Base-by-base conservation (phyloP, 2,888 invertebrate genomes). In the Melinopterus prodromus region DNA sequence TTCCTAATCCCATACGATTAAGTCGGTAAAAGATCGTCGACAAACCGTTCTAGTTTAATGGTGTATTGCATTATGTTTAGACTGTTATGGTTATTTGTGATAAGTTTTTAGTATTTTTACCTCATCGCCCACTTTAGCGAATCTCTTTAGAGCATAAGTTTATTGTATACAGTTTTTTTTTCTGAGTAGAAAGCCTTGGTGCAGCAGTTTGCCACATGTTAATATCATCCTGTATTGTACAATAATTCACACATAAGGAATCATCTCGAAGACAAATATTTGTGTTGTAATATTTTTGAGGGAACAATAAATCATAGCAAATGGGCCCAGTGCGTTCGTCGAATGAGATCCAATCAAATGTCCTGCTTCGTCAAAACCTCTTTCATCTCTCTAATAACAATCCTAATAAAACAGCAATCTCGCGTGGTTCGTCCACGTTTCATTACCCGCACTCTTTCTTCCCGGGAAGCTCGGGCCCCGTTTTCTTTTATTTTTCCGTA, bases 351-450 rank as follows among this genome's bases (percentile, higher is more conserved):
- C 53, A 53, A 53, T 53, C 53, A 53, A 53, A 53, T 12, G 53
- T 53, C 53, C 53, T 53, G 53, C 53, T 53, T 53, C 53, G 53
- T 4, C 53, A 53, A 53, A 53, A 53, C 53, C 53, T 26, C 53
- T 53, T 53, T 53, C 53, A 53, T 53, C 53, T 53, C 53, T 53
- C 53, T 53, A 53, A 53, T 53, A 53, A 53, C 9, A 53, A 53
- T 53, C 53, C 53, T 53, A 53, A 53, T 53, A 53, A 53, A 53
- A 53, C 53, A 53, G 53, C 53, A 53, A 53, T 53, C 53, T 53
- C 53, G 53, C 53, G 12, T 53, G 53, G 53, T 53, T 53, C 53
- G 7, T 53, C 53, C 53, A 53, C 53, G 53, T 53, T 53, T 53
- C 53, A 53, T 53, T 53, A 53, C 53, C 53, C 53, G 12, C 53